Conservation (phyloP, 2,888 invertebrate species). For the Schizaphis graminum region DNA sequence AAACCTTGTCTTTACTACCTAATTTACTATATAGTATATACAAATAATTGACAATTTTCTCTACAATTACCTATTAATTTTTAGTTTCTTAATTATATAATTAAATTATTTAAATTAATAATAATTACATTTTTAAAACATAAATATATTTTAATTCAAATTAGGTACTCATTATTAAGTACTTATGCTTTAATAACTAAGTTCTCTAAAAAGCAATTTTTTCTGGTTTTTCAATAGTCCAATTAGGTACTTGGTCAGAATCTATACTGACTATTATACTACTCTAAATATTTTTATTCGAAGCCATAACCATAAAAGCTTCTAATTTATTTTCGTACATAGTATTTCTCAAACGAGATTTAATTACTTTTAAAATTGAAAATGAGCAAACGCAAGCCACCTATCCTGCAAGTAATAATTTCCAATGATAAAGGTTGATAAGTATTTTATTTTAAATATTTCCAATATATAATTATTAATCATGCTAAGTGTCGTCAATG, state of each 20-base stretch:
- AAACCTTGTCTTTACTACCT: no score
- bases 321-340: background rate
- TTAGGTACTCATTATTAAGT: background rate
- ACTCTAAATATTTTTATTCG: background rate
- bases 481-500: no score
- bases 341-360: background rate
- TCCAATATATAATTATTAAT: no score
- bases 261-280: background rate
- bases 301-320: conserved; percentile 16
- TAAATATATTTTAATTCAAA: background rate
- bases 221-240: no score
- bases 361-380: conserved; percentile 27
- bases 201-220: background rate
- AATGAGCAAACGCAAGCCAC: background rate
- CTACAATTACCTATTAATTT: background rate
- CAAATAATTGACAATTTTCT: background rate
- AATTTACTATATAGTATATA: background rate
- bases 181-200: background rate
- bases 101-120: conserved; percentile 11
- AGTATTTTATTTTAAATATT: no score
- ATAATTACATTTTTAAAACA: background rate
- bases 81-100: background rate
- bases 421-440: no score
- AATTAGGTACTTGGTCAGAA: background rate
- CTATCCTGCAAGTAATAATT: no score